Evolutionary conservation across 2,888 invertebrate species (phyloP).

Genomic region (Lucinisca nassula): DNA sequence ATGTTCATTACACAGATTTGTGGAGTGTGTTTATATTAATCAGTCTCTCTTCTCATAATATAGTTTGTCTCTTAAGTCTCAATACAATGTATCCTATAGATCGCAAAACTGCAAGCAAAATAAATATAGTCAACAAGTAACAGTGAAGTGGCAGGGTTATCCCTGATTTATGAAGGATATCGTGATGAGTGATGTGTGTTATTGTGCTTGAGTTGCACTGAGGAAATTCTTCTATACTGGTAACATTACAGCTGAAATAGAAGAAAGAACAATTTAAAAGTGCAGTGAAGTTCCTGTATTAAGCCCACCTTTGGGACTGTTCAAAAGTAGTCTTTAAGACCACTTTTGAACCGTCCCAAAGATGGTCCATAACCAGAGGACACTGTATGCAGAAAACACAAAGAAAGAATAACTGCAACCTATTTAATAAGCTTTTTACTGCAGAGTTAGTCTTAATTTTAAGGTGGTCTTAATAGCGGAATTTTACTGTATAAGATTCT

Average conservation of each 20-base stretch:
- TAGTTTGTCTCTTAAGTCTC: neutral
- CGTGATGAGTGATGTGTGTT: constrained; percentile 50
- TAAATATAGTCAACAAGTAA: constrained; percentile 56
- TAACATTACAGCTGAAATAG: constrained; percentile 69
- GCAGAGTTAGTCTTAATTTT: too few relatives aligned
- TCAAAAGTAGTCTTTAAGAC: neutral
- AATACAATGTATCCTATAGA: constrained; percentile 15
- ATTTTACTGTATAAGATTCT: too few relatives aligned
- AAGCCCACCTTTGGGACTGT: neutral
- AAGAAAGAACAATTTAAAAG: neutral
- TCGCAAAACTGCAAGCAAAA: constrained; percentile 16
- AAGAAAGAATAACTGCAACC: too few relatives aligned
- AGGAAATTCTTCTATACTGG: constrained; percentile 49
- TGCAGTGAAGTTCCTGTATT: neutral
- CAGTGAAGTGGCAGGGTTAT: constrained; percentile 60
- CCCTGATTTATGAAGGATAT: constrained; percentile 64
- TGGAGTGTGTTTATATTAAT: too few relatives aligned
- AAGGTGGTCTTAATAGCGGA: too few relatives aligned
- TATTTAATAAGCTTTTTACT: too few relatives aligned
- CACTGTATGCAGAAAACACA: too few relatives aligned
- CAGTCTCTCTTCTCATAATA: too few relatives aligned
- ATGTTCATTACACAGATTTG: too few relatives aligned
- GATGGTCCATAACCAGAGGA: too few relatives aligned
- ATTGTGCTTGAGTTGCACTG: constrained; percentile 62
- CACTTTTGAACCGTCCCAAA: too few relatives aligned